Percentiles rank a stretch among this genome's conserved stretches.
These are phyloP conservation scores for Lutjanus erythropterus DNA, from an alignment of 2,113 vertebrate species.

Conservation along the genomic window DNA sequence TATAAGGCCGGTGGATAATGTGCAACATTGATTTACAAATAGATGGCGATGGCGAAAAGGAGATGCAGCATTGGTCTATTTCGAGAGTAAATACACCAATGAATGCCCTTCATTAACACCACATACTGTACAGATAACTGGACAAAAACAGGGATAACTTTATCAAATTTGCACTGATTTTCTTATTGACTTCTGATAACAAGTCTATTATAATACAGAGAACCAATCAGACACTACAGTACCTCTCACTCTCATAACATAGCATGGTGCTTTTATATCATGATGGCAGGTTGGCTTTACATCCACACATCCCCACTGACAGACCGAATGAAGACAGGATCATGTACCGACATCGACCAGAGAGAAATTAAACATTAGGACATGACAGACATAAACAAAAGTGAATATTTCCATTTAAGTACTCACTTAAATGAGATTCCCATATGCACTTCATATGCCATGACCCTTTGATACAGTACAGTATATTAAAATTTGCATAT, in stretches of 20 bases:
- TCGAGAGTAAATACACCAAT: conserved; percentile 40
- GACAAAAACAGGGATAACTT: conserved; percentile 29
- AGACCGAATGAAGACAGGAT: conserved; percentile 68
- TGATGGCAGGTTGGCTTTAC: conserved; percentile 21
- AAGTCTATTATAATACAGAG: conserved; percentile 8
- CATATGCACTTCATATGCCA: conserved; percentile 77
- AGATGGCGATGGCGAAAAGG: conserved; percentile 42
- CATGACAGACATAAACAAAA: conserved; percentile 80
- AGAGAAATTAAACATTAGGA: conserved; percentile 66
- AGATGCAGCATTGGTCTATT: conserved; percentile 41
- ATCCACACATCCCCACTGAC: conserved; percentile 48
- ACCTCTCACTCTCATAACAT: neutral
- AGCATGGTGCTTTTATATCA: neutral
- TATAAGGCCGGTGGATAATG: conserved; percentile 6
- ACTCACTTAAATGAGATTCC: conserved; percentile 91
- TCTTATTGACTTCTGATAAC: neutral
- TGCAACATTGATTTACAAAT: conserved; percentile 44
- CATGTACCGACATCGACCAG: conserved; percentile 47
- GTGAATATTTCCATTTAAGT: conserved; percentile 88
- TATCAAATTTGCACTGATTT: neutral
- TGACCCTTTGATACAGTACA: conserved; percentile 73
- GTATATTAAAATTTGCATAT: conserved; percentile 43
- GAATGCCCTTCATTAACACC: conserved; percentile 26
- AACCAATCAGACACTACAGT: conserved; percentile 14
- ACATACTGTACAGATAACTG: conserved; percentile 20